phyloP scores from a whole-genome alignment of 2,797 vertebrate species.

The Sebastes flavidus region DNA sequence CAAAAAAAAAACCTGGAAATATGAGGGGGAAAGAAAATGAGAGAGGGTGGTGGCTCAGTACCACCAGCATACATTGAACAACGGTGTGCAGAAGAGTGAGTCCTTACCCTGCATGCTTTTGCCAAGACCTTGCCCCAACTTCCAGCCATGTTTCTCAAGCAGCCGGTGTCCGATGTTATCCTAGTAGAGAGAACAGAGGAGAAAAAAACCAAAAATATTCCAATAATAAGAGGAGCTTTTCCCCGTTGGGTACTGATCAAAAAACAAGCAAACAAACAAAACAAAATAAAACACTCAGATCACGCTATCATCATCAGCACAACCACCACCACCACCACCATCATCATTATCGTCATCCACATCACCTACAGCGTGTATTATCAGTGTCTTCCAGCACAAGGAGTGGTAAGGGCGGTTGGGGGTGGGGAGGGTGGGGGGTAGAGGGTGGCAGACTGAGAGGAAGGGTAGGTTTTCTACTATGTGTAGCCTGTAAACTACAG shows the following conservation, averaged over 20 bases:
- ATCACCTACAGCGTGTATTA: conserved; percentile 80
- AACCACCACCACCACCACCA: conserved; percentile 72
- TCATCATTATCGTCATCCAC: conserved; percentile 71
- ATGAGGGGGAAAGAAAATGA: conserved; percentile 47
- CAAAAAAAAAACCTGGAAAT: conserved; percentile 32
- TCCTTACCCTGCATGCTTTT: conserved; percentile 98
- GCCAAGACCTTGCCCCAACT: conserved; percentile 98
- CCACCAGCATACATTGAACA: conserved; percentile 46
- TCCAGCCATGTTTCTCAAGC: conserved; percentile 99
- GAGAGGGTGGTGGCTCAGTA: conserved; percentile 45
- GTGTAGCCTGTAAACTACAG: conserved; percentile 61
- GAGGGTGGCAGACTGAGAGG: conserved; percentile 55
- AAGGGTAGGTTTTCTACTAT: conserved; percentile 53
- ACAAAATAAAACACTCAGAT: conserved; percentile 72
- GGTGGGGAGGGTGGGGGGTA: conserved; percentile 17
- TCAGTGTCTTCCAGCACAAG: conserved; percentile 81
- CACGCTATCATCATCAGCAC: conserved; percentile 79
- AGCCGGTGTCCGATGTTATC: conserved; percentile 99
- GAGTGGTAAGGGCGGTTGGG: conserved; percentile 56
- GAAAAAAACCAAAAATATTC: conserved; percentile 99
- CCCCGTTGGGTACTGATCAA: conserved; percentile 78
- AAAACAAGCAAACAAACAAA: conserved; percentile 52
- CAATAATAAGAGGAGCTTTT: conserved; percentile 99
- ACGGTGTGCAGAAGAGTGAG: conserved; percentile 18
- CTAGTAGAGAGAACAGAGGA: conserved; percentile 94